phyloP scores from a whole-genome alignment of 35 echinoderm and acorn worm genomes.

The Strongylocentrotus purpuratus region DNA sequence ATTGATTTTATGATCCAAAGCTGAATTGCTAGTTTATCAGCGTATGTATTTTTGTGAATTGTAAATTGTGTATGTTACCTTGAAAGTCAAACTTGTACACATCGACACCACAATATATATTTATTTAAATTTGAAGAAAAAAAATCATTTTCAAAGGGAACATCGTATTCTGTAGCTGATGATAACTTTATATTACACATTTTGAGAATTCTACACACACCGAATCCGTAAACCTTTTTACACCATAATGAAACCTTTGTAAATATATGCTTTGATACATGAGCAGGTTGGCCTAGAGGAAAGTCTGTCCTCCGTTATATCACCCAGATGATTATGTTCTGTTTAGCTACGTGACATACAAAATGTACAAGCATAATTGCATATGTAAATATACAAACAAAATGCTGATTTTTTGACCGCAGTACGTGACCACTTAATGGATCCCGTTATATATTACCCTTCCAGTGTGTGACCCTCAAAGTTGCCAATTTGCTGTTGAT shows the following conservation, averaged over 20 bases:
- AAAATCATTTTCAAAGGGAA: too few relatives aligned
- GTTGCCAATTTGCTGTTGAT: not conserved
- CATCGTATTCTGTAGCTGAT: too few relatives aligned
- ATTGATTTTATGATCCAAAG: not conserved
- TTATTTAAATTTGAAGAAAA: too few relatives aligned
- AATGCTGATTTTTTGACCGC: not conserved
- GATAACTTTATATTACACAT: too few relatives aligned
- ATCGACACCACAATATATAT: too few relatives aligned
- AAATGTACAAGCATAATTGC: not conserved
- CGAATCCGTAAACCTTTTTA: too few relatives aligned
- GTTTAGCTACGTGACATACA: not conserved
- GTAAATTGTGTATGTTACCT: too few relatives aligned
- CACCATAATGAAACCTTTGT: too few relatives aligned
- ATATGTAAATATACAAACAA: conserved; percentile 1
- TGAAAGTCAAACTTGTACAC: too few relatives aligned
- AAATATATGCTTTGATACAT: not conserved
- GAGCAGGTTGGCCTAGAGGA: not conserved
- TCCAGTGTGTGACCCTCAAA: not conserved
- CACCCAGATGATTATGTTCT: not conserved
- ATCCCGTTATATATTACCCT: not conserved
- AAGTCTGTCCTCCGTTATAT: not conserved
- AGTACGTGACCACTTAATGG: conserved; percentile 7
- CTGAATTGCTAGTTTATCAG: not conserved
- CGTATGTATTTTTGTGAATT: too few relatives aligned
- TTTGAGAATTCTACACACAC: too few relatives aligned